These are phyloP conservation scores for Beris morrisii DNA, from an alignment of 2,888 invertebrate genomes.

Conservation along the genomic window DNA sequence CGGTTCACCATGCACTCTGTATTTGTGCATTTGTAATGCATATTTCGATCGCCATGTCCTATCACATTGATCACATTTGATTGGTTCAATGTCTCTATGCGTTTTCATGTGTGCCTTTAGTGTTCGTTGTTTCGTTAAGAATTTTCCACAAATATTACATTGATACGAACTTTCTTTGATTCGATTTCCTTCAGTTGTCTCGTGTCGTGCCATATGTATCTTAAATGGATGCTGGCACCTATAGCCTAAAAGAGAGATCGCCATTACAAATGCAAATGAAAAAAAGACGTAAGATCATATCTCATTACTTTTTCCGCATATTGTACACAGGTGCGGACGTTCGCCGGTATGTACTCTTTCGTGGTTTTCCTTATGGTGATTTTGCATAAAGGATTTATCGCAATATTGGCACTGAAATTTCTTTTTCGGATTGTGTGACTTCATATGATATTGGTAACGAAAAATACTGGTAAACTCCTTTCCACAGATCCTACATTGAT, in stretches of 20 bases:
- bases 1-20: too few species aligned
- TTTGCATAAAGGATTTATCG: slow-evolving; percentile 37
- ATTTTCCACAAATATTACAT: slow-evolving; percentile 37
- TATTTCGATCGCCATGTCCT: not conserved
- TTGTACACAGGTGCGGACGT: slow-evolving; percentile 34
- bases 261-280: too few species aligned
- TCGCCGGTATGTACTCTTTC: slow-evolving; percentile 34
- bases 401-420: slow-evolving; percentile 38
- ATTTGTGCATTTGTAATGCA: too few species aligned
- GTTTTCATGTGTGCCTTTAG: slow-evolving; percentile 37
- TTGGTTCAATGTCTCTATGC: slow-evolving; percentile 35
- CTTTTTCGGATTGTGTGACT: slow-evolving; percentile 34
- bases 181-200: not conserved
- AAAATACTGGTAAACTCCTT: slow-evolving; percentile 29
- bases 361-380: slow-evolving; percentile 34
- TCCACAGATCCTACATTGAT: slow-evolving; percentile 25
- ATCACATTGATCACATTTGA: slow-evolving; percentile 35
- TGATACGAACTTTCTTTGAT: slow-evolving; percentile 30
- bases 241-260: too few species aligned
- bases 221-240: slow-evolving; percentile 27
- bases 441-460: slow-evolving; percentile 34
- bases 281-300: slow-evolving; percentile 27
- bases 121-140: slow-evolving; percentile 35
- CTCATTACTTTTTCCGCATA: too few species aligned
- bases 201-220: slow-evolving; percentile 36